Percentiles rank a stretch among this genome's conserved stretches.
Evolutionary conservation across 1,140 invertebrate genomes (phyloP).

Genomic region (Triops longicaudatus): DNA sequence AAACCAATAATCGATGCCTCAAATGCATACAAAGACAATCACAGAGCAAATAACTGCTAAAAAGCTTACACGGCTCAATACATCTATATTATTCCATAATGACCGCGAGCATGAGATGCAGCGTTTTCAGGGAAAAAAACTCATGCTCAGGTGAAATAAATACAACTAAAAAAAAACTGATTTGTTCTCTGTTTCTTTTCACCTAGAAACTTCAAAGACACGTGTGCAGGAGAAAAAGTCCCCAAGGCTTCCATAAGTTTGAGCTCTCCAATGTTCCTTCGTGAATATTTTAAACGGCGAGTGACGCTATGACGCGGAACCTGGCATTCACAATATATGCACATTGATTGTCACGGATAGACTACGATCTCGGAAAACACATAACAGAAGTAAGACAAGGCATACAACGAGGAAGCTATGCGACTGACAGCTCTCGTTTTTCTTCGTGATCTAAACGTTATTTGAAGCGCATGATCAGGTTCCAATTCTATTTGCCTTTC

Average conservation of each 20-base stretch:
- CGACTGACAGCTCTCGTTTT: slow-evolving; percentile 3
- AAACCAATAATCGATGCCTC: background rate
- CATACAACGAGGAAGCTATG: background rate
- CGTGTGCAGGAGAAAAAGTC: no score
- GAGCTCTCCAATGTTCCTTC: no score
- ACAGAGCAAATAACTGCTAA: background rate
- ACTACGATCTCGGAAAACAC: background rate
- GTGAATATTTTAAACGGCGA: background rate
- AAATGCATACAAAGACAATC: slow-evolving; percentile 1
- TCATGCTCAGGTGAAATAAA: no score
- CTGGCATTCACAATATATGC: background rate
- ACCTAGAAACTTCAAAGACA: no score
- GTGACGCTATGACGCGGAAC: background rate
- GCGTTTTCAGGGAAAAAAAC: no score
- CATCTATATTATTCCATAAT: background rate
- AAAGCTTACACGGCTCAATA: background rate
- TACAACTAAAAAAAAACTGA: no score
- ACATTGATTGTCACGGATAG: slow-evolving; percentile 12
- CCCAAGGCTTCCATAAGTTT: no score
- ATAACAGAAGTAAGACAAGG: background rate
- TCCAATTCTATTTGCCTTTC: background rate
- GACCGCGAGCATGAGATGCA: no score
- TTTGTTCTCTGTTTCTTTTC: no score
- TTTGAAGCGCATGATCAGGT: slow-evolving; percentile 1
- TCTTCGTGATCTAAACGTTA: background rate